A percentile compares a stretch with the other conserved stretches of the same genome.
Evolutionary conservation across 2,797 vertebrate species (phyloP).

Genomic region (Thamnophis elegans): DNA sequence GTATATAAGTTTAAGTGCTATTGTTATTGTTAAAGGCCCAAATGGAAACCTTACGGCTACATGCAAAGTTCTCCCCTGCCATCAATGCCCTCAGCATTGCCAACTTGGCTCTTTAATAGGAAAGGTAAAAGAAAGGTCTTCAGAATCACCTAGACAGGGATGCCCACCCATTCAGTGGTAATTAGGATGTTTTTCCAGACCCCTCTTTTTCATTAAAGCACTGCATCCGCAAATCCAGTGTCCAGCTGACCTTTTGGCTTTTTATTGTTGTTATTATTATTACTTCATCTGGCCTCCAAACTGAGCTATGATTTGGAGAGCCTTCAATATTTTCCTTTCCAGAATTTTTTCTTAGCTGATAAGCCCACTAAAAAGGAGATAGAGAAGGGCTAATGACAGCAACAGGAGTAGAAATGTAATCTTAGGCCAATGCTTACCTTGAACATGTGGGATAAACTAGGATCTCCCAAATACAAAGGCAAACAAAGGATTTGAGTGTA

Average conservation of each 20-base stretch:
- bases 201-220: background rate
- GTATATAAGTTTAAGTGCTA: too few relatives aligned
- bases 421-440: background rate
- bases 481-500: background rate
- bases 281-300: background rate
- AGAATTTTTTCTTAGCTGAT: background rate
- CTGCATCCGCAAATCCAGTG: background rate
- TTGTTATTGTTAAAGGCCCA: background rate
- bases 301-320: background rate
- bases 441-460: background rate
- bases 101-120: background rate
- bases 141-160: background rate
- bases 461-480: background rate
- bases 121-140: background rate
- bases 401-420: background rate
- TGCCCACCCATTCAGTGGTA: background rate
- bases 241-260: background rate
- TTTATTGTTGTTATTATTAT: background rate
- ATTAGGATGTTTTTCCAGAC: background rate
- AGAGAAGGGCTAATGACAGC: background rate
- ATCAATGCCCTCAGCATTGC: background rate
- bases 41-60: background rate
- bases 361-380: background rate
- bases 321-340: background rate
- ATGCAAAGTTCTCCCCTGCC: background rate